Conservation (phyloP, 2,113 vertebrate species). For the Dicentrarchus labrax region DNA sequence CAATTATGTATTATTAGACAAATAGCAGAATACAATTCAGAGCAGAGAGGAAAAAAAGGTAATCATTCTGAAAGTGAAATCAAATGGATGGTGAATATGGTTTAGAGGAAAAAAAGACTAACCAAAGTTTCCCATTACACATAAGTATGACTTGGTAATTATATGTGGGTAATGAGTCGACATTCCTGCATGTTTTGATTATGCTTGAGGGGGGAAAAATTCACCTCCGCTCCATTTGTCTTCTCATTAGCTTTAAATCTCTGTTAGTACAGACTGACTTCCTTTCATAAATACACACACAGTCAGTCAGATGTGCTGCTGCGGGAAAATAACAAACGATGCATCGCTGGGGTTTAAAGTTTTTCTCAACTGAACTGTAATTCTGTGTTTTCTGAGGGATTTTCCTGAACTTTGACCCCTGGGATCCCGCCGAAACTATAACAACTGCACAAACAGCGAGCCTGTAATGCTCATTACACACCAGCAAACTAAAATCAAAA, state of each 20-base stretch:
- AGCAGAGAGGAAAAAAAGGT: slow-evolving; percentile 38
- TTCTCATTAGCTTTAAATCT: slow-evolving; percentile 72
- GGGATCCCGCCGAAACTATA: neutral
- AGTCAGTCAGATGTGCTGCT: slow-evolving; percentile 35
- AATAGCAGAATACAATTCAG: slow-evolving; percentile 79
- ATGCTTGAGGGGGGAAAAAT: slow-evolving; percentile 20
- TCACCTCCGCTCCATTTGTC: slow-evolving; percentile 63
- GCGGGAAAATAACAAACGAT: slow-evolving; percentile 28
- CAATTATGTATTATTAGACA: slow-evolving; percentile 84
- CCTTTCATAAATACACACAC: slow-evolving; percentile 56
- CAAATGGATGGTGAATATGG: slow-evolving; percentile 61
- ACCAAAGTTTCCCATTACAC: slow-evolving; percentile 66
- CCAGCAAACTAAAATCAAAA: neutral
- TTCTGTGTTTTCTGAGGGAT: slow-evolving; percentile 1
- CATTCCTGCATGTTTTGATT: slow-evolving; percentile 62
- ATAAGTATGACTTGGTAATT: slow-evolving; percentile 71
- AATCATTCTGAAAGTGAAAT: slow-evolving; percentile 73
- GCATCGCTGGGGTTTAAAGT: neutral
- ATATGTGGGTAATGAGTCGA: slow-evolving; percentile 63
- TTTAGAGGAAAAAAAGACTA: slow-evolving; percentile 22
- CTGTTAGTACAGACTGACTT: slow-evolving; percentile 66
- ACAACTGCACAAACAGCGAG: neutral
- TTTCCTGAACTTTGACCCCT: slow-evolving; percentile 31
- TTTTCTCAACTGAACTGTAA: slow-evolving; percentile 14
- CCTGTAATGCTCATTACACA: neutral